Percentiles rank a stretch among this genome's conserved stretches.
These are phyloP conservation scores for Anolis sagrei DNA, from an alignment of 2,113 vertebrate species.

Conservation along the genomic window DNA sequence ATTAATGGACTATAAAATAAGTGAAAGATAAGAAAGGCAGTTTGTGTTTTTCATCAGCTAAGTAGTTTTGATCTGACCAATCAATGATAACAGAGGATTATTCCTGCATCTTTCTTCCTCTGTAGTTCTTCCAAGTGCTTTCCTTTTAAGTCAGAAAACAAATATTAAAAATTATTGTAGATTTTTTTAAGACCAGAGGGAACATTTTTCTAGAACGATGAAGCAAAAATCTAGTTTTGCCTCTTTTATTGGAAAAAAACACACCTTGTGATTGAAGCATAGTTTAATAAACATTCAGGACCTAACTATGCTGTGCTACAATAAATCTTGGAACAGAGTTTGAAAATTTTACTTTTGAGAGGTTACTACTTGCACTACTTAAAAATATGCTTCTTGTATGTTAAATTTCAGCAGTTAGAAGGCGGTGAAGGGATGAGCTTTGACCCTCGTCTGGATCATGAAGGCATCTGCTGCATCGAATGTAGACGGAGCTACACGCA, in stretches of 20 bases:
- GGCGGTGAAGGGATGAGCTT: conserved; percentile 86
- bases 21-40: conserved; percentile 2
- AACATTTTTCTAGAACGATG: not conserved
- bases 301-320: not conserved
- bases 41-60: not conserved
- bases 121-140: not conserved
- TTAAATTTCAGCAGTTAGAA: conserved; percentile 77
- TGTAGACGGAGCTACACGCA: conserved; percentile 91
- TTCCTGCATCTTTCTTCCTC: not conserved
- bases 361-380: not conserved
- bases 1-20: not conserved
- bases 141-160: not conserved
- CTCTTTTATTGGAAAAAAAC: not conserved
- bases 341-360: not conserved
- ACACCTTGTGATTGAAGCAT: not conserved
- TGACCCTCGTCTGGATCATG: conserved; percentile 93
- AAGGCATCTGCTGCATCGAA: conserved; percentile 91
- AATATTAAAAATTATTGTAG: too few relatives aligned
- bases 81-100: not conserved
- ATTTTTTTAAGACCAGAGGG: not conserved
- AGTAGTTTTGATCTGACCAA: not conserved
- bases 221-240: not conserved
- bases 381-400: not conserved
- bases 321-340: not conserved
- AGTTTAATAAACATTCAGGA: not conserved